phyloP scores from a whole-genome alignment of 2,888 invertebrate species.

The Suillia variegata region DNA sequence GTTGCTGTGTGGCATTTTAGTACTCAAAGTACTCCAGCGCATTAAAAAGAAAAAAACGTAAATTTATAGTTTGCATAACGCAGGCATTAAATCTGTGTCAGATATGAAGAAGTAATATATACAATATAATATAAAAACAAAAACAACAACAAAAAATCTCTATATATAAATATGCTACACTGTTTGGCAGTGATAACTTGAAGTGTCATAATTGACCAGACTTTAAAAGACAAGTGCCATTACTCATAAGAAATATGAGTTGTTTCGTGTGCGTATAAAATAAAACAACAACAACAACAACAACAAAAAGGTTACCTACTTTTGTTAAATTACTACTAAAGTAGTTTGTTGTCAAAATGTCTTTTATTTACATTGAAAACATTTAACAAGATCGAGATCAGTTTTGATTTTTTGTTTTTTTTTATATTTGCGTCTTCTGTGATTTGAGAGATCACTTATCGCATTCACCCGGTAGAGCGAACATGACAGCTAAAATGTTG shows the following conservation, averaged over 20 bases:
- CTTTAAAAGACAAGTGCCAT: slow-evolving; percentile 55
- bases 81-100: slow-evolving; percentile 50
- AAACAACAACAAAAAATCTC: background rate
- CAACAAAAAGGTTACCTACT: no score
- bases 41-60: no score
- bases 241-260: slow-evolving; percentile 47
- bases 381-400: slow-evolving; percentile 21
- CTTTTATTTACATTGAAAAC: slow-evolving; percentile 21
- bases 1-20: slow-evolving; percentile 13
- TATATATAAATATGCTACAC: slow-evolving; percentile 9
- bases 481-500: slow-evolving; percentile 15
- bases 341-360: slow-evolving; percentile 28
- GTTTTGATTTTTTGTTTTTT: slow-evolving; percentile 6
- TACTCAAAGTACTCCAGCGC: background rate
- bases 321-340: slow-evolving; percentile 25
- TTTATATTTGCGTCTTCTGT: slow-evolving; percentile 1
- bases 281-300: no score
- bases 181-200: slow-evolving; percentile 50
- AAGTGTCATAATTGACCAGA: slow-evolving; percentile 59
- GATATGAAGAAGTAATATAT: no score
- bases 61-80: slow-evolving; percentile 33
- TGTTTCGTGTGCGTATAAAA: no score
- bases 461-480: slow-evolving; percentile 8
- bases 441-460: slow-evolving; percentile 18
- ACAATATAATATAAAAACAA: background rate